Percentiles rank a stretch among this genome's conserved stretches.
phyloP scores from a whole-genome alignment of 2,113 vertebrate species.

The Channa argus region DNA sequence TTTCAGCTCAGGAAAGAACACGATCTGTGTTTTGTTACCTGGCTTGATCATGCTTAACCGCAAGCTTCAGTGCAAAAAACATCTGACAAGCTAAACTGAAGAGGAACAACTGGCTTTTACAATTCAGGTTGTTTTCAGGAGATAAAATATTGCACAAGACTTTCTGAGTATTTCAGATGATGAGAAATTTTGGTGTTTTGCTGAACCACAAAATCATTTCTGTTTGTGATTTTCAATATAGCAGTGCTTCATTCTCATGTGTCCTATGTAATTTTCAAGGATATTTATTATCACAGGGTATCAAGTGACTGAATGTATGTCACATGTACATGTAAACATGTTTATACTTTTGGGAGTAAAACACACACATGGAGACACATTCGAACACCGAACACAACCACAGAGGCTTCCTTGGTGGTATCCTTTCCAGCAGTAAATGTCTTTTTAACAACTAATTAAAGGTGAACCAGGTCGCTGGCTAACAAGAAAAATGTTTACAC shows the following conservation, averaged over 20 bases:
- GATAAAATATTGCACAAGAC: constrained; percentile 11
- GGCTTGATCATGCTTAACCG: constrained; percentile 29
- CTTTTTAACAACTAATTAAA: constrained; percentile 80
- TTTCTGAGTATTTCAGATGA: constrained; percentile 23
- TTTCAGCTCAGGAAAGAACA: constrained; percentile 10
- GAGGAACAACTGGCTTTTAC: constrained; percentile 24
- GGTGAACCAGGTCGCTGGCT: constrained; percentile 57
- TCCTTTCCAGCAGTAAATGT: constrained; percentile 72
- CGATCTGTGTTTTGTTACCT: constrained; percentile 22
- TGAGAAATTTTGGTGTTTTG: constrained; percentile 14
- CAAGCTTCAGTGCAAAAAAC: constrained; percentile 11
- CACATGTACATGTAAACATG: not conserved
- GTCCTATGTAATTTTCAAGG: not conserved
- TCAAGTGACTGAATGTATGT: constrained; percentile 9
- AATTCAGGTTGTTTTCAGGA: constrained; percentile 16
- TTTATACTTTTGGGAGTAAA: not conserved
- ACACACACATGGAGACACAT: not conserved
- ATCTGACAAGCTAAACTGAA: constrained; percentile 5
- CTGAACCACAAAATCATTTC: not conserved
- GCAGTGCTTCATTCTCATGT: not conserved
- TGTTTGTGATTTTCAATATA: not conserved
- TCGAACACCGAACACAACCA: not conserved
- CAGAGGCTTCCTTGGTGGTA: constrained; percentile 64
- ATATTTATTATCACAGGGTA: constrained; percentile 1
- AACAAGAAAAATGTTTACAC: constrained; percentile 68